These are phyloP conservation scores for Penaeus chinensis DNA, from an alignment of 1,140 invertebrate species.

Conservation along the genomic window DNA sequence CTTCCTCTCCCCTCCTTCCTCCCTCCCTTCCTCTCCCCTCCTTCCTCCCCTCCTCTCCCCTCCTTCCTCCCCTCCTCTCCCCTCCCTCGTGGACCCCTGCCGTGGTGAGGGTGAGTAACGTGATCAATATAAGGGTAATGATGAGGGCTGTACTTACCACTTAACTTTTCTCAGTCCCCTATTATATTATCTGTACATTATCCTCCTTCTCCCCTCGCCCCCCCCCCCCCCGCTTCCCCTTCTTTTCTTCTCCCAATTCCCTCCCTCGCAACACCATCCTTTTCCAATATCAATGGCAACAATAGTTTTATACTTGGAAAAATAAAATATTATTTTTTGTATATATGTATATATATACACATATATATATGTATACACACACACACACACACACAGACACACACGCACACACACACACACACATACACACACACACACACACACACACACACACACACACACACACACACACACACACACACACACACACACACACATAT, in stretches of 20 bases:
- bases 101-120: conserved; percentile 33
- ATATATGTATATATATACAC: neutral
- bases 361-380: conserved; percentile 2
- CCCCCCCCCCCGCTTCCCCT: neutral
- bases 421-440: no score
- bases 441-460: no score
- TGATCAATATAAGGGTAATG: conserved; percentile 52
- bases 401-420: neutral
- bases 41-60: neutral
- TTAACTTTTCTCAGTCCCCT: conserved; percentile 34
- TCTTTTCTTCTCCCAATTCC: neutral
- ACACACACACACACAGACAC: neutral
- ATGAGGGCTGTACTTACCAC: conserved; percentile 45
- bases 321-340: no score
- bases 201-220: conserved; percentile 2
- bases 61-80: neutral
- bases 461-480: no score
- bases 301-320: no score
- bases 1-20: no score
- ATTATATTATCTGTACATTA: conserved; percentile 35
- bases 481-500: neutral
- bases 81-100: neutral
- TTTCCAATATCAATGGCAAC: no score
- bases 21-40: neutral
- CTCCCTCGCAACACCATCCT: neutral